Evolutionary conservation across 2,113 vertebrate genomes (phyloP).

Genomic region (Archocentrus centrarchus): DNA sequence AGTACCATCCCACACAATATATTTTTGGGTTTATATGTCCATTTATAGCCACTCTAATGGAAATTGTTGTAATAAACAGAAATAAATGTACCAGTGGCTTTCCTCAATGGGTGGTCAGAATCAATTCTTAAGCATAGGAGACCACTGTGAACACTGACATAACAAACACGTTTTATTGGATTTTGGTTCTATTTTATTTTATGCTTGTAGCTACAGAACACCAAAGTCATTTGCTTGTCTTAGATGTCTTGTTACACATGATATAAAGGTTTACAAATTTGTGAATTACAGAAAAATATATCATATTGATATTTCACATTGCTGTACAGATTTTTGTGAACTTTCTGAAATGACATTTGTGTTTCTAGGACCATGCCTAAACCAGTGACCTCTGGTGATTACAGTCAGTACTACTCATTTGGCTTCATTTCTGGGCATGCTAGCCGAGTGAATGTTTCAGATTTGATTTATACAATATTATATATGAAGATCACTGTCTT

Average conservation of each 20-base stretch:
- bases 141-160: constrained; percentile 69
- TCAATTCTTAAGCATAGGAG: constrained; percentile 38
- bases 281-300: constrained; percentile 81
- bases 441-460: constrained; percentile 45
- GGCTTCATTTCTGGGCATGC: constrained; percentile 65
- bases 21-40: constrained; percentile 67
- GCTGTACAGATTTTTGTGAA: constrained; percentile 75
- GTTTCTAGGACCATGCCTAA: constrained; percentile 57
- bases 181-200: constrained; percentile 1
- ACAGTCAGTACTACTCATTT: constrained; percentile 19
- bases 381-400: constrained; percentile 56
- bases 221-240: constrained; percentile 82
- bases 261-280: constrained; percentile 77
- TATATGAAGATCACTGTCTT: constrained; percentile 23
- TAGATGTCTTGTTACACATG: constrained; percentile 68
- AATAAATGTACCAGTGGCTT: constrained; percentile 47
- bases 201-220: constrained; percentile 71
- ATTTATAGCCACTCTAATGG: constrained; percentile 57
- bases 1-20: constrained; percentile 62
- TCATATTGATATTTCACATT: constrained; percentile 86
- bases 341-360: constrained; percentile 63
- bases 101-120: constrained; percentile 51
- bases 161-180: constrained; percentile 9
- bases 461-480: constrained; percentile 43
- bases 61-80: constrained; percentile 54